A percentile compares a stretch with the other conserved stretches of the same genome.
These are phyloP conservation scores for Ridgeia piscesae DNA, from an alignment of 1,140 invertebrate genomes.

Conservation along the genomic window DNA sequence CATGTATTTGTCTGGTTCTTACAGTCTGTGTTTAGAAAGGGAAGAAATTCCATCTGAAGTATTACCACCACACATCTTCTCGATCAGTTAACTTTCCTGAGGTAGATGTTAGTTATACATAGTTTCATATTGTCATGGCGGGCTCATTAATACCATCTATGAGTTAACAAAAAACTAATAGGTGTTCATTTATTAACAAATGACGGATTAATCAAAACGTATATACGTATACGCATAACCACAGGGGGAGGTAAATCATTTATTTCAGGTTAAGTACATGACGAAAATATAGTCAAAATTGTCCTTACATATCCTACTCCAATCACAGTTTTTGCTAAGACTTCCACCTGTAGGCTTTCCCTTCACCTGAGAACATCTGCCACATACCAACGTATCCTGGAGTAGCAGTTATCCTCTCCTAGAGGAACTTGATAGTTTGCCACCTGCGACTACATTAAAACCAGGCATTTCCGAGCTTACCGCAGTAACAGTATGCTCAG, in stretches of 20 bases:
- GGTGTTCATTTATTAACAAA: not conserved
- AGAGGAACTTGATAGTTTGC: not conserved
- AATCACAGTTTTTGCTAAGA: not conserved
- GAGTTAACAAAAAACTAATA: not conserved
- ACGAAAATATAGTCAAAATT: not conserved
- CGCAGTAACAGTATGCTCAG: not conserved
- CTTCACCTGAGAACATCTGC: not conserved
- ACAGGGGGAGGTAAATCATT: not conserved
- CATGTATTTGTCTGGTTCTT: not conserved
- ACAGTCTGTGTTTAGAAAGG: not conserved
- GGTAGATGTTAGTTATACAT: not conserved
- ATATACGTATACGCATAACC: not conserved
- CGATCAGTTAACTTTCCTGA: not conserved
- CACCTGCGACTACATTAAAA: slow-evolving; percentile 1
- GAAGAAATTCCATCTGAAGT: not conserved
- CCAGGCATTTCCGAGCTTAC: not conserved
- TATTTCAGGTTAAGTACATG: not conserved
- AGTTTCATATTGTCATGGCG: not conserved
- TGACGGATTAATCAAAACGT: not conserved
- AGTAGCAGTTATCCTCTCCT: not conserved
- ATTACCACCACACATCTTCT: not conserved
- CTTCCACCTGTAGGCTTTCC: not conserved
- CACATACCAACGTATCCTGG: not conserved
- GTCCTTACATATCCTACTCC: not conserved
- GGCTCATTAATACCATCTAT: not conserved